Base-by-base conservation (phyloP, 1,140 invertebrate species). In the Phymorhynchus buccinoides region DNA sequence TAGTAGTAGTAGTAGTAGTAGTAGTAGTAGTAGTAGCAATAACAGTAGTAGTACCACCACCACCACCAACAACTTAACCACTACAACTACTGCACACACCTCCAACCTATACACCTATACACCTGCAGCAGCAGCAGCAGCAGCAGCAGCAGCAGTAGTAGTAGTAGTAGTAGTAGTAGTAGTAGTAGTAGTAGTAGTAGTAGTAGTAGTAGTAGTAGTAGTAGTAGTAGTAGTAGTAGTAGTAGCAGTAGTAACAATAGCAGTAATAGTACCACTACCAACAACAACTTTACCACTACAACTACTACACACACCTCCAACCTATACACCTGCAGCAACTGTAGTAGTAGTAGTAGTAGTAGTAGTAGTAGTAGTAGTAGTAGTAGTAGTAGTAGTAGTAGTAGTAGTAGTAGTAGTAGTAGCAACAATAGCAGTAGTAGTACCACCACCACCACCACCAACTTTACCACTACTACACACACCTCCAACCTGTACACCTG, bases 1-100 rank as follows among this genome's bases (percentile, higher is more conserved):
- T 77, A 77, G 73, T 77, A 77, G 73, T 77, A 77, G 73, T 77
- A 77, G 73, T 77, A 77, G 73, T 77, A 77, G 73, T 77, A 77
- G 73, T 77, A 77, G 73, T 77, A 77, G 73, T 77, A 77, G 73
- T 77, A 77, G 73, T 32, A 77, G 73, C 32, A 77, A 35, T 32
- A 77, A 35, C 32, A 77, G 73, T 77, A 77, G 73, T 77, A 77
- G 73, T 77, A 77, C 27, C 37, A 77, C 27, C 37, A 77, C 27
- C 37, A 77, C 27, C 37, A 77, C 16, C 32, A 77, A 35, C 32
- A 77, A 35, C 37, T n/a, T 22, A 18, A 77, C 27, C 32, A 77
- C 27, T 32, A 77, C 27, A 18, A 77, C 27, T 32, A 77, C 27
- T 77, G 37, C 27, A n/a, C n/a, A n/a, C n/a, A n/a, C n/a, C n/a